A percentile compares a stretch with the other conserved stretches of the same genome.
These are phyloP conservation scores for Hypomecis punctinalis DNA, from an alignment of 2,888 invertebrate genomes.

Conservation along the genomic window DNA sequence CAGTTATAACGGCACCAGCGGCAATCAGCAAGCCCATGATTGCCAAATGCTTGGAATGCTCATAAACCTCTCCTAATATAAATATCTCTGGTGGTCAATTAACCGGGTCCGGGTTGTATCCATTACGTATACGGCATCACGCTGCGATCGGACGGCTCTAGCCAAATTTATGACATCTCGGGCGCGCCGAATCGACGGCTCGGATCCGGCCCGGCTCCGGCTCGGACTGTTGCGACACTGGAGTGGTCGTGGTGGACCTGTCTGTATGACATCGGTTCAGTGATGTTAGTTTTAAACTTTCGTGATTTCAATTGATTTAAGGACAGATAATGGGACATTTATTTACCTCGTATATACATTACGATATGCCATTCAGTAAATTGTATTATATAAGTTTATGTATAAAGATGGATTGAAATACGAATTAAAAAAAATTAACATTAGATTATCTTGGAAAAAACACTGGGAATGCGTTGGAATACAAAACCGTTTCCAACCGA, in stretches of 20 bases:
- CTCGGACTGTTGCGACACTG: constrained; percentile 36
- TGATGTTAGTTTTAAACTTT: too few relatives aligned
- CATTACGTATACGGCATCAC: constrained; percentile 69
- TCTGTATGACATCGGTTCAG: not conserved
- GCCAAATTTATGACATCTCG: constrained; percentile 41
- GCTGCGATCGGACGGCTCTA: constrained; percentile 56
- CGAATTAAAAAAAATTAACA: too few relatives aligned
- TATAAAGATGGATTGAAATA: too few relatives aligned
- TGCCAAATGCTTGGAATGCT: constrained; percentile 27
- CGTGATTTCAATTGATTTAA: too few relatives aligned
- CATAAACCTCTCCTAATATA: constrained; percentile 54
- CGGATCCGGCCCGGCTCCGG: constrained; percentile 4
- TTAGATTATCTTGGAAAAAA: too few relatives aligned
- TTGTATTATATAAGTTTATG: too few relatives aligned
- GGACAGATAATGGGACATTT: too few relatives aligned
- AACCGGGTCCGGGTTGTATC: constrained; percentile 52
- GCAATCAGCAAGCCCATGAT: constrained; percentile 11
- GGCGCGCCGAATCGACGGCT: constrained; percentile 27
- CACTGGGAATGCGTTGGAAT: too few relatives aligned
- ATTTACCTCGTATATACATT: too few relatives aligned
- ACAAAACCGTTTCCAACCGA: too few relatives aligned
- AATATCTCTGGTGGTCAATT: constrained; percentile 68
- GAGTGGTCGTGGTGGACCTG: not conserved
- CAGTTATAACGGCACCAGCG: not conserved
- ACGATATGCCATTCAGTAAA: too few relatives aligned